These are phyloP conservation scores for Sigmodon hispidus DNA, from an alignment of 2,113 vertebrate species.

Conservation along the genomic window DNA sequence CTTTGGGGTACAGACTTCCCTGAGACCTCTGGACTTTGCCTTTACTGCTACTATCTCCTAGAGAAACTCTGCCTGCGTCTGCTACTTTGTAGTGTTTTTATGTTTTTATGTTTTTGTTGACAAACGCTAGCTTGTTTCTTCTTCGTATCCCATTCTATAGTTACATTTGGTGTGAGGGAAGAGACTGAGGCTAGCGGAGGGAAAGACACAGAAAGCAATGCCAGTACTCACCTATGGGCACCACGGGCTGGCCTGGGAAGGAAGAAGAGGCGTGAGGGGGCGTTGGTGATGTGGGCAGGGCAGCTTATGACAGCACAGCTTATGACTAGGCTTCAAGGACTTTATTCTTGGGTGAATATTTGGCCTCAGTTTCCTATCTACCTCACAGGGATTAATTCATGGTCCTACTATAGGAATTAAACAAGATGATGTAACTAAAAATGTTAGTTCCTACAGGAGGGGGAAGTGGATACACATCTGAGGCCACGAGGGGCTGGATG, in stretches of 20 bases:
- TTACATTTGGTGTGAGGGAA: background rate
- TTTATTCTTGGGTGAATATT: background rate
- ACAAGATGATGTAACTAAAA: background rate
- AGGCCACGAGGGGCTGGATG: background rate
- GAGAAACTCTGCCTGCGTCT: background rate
- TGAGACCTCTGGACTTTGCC: background rate
- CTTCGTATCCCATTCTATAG: background rate
- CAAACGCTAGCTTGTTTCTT: background rate
- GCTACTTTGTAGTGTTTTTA: background rate
- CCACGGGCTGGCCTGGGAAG: background rate
- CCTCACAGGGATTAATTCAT: background rate
- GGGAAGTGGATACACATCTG: background rate
- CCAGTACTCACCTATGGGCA: constrained; percentile 51
- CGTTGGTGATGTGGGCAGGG: background rate
- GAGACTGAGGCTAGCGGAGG: background rate
- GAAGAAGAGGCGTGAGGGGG: background rate
- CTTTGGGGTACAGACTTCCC: background rate
- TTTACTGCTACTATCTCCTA: background rate
- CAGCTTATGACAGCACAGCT: background rate
- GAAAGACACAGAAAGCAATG: background rate
- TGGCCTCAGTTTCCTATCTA: background rate
- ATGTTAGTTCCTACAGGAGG: background rate
- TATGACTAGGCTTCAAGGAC: too few species aligned
- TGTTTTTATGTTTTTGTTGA: background rate
- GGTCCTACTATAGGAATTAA: constrained; percentile 24